phyloP scores from a whole-genome alignment of 2,888 invertebrate species.

The Galerucella calmariensis region DNA sequence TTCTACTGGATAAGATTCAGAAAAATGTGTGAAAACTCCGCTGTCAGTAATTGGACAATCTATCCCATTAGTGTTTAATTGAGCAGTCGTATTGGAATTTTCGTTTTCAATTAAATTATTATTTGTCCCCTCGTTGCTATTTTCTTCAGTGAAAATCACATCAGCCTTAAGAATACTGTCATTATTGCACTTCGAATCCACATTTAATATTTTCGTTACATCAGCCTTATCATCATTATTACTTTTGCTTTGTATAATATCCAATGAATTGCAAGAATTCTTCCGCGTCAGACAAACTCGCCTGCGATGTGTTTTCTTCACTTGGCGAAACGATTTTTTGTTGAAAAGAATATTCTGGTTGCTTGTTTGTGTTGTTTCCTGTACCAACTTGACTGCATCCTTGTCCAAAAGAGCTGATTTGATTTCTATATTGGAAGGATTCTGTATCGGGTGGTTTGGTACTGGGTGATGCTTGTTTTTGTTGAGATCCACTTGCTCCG shows the following conservation, averaged over 20 bases:
- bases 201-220: slow-evolving; percentile 7
- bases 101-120: slow-evolving; percentile 16
- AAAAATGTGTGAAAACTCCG: slow-evolving; percentile 37
- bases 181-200: slow-evolving; percentile 39
- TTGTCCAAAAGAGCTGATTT: neutral
- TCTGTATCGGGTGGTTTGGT: neutral
- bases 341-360: slow-evolving; percentile 9
- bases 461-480: slow-evolving; percentile 22
- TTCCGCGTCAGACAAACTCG: slow-evolving; percentile 31
- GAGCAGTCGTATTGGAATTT: slow-evolving; percentile 24
- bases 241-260: slow-evolving; percentile 32
- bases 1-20: slow-evolving; percentile 30
- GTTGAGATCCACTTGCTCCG: slow-evolving; percentile 16
- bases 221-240: slow-evolving; percentile 12
- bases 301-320: slow-evolving; percentile 27
- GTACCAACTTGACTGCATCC: slow-evolving; percentile 26
- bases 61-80: slow-evolving; percentile 18
- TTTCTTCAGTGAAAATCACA: slow-evolving; percentile 6
- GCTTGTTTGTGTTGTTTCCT: slow-evolving; percentile 7
- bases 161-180: slow-evolving; percentile 19
- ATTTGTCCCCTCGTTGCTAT: slow-evolving; percentile 12
- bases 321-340: slow-evolving; percentile 20
- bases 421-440: slow-evolving; percentile 17
- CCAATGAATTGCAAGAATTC: slow-evolving; percentile 32
- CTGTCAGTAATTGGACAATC: slow-evolving; percentile 25